Evolutionary conservation across 2,797 vertebrate genomes (phyloP).

Genomic region (Diglossa cyanea): DNA sequence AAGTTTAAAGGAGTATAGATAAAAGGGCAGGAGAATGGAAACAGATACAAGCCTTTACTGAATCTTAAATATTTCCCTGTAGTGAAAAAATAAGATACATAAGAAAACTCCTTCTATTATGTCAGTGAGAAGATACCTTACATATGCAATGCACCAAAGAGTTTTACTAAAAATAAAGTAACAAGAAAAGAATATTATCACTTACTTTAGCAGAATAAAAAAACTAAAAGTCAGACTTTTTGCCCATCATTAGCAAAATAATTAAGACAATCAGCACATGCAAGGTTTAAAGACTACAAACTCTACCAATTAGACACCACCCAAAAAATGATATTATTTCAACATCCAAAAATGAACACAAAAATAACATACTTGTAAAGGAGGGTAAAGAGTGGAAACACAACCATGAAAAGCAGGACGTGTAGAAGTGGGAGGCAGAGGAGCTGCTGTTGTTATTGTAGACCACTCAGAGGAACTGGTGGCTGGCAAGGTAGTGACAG

Average conservation of each 20-base stretch:
- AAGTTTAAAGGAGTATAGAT: fast-evolving
- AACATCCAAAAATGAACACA: fast-evolving
- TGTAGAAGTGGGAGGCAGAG: neutral
- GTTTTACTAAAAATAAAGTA: neutral
- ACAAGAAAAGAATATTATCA: fast-evolving
- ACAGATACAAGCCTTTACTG: fast-evolving
- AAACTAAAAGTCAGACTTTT: fast-evolving
- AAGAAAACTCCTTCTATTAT: fast-evolving
- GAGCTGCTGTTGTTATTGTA: neutral
- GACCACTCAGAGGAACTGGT: neutral
- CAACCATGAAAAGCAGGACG: neutral
- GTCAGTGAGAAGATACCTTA: neutral
- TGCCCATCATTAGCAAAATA: fast-evolving
- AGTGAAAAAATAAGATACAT: neutral
- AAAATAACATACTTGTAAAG: slow-evolving; percentile 67
- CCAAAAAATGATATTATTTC: fast-evolving
- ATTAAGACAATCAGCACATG: fast-evolving
- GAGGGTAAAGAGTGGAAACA: slow-evolving; percentile 62
- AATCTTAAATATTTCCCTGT: neutral
- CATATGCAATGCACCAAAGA: neutral
- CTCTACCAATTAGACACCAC: fast-evolving
- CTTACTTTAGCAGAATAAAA: neutral
- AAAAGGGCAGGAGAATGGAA: neutral
- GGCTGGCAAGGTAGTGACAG: neutral
- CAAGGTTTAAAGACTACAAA: fast-evolving